A percentile compares a stretch with the other conserved stretches of the same genome.
These are phyloP conservation scores for Tetramorium bicarinatum DNA, from an alignment of 2,888 invertebrate species.

Conservation along the genomic window DNA sequence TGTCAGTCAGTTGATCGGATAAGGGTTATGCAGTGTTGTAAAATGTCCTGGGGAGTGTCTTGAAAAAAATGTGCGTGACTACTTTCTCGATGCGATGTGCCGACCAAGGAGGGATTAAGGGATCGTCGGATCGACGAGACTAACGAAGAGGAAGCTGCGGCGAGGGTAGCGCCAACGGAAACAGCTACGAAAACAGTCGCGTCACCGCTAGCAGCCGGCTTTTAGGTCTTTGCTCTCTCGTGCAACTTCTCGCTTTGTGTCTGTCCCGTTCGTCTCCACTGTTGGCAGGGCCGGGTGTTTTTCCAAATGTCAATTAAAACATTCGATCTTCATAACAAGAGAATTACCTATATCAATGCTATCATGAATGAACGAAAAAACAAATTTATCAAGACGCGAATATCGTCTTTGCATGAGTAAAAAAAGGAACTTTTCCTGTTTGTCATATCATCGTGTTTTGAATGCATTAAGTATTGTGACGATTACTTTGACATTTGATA, in stretches of 20 bases:
- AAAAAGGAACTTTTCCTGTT: neutral
- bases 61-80: constrained; percentile 51
- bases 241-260: constrained; percentile 60
- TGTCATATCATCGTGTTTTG: neutral
- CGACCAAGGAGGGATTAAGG: constrained; percentile 72
- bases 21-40: neutral
- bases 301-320: constrained; percentile 44
- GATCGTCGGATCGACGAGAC: constrained; percentile 70
- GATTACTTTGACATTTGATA: neutral
- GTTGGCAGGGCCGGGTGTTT: constrained; percentile 47
- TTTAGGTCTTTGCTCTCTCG: constrained; percentile 69
- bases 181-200: constrained; percentile 61
- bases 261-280: constrained; percentile 56
- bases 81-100: constrained; percentile 64
- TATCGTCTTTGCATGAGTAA: neutral
- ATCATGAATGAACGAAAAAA: neutral
- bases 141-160: constrained; percentile 62
- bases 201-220: constrained; percentile 69
- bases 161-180: constrained; percentile 51
- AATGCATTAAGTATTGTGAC: neutral
- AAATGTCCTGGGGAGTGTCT: constrained; percentile 16
- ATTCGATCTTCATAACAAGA: constrained; percentile 11
- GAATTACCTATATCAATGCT: constrained; percentile 1
- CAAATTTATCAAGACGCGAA: constrained; percentile 3
- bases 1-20: neutral